Evolutionary conservation across 35 echinoderm and acorn worm genomes (phyloP), one percentile per base, ranked within the genome.

Genomic region (Lytechinus variegatus): DNA sequence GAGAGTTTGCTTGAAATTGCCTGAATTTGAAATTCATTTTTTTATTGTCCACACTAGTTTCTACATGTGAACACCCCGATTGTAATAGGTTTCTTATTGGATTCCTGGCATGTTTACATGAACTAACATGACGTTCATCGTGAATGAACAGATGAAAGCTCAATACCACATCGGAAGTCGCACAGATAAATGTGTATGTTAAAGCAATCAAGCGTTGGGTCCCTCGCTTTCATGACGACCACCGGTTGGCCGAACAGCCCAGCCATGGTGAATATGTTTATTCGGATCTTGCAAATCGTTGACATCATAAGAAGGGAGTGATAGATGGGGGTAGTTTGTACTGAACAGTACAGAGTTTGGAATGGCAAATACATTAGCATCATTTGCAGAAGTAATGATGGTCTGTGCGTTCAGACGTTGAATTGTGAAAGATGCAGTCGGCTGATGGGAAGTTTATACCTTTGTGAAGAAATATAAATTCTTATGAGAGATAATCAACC

Each of bases 341-440:
- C 8, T 79, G 66, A n/a, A 79, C 66, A 79, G 6, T 19, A 7
- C 66, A 79, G 66, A 79, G 66, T 79, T 79, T 79, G 66, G 66
- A 79, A 79, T 79, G 66, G 66, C 66, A 79, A 79, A 79, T 79
- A 79, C 66, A 79, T 79, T 79, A 79, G 19, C 66, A 79, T 79
- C 21, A 79, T 24, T 79, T 24, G 16, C 66, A 7, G 19, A n/a
- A 6, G 66, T 79, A 79, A 24, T 79, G 19, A 79, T 79, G 66
- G 66, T 79, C 66, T 79, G 7, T 8, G n/a, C 66, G 19, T 79
- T 79, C 66, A 79, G 66, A 79, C 66, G 16, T n/a, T 79, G 66
- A 79, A 24, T 10, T 44, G 12, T 58, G 57, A 60, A 10, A 60
- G 10, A 60, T 60, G 10, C 57, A 44, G 33, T 44, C 33, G 33